A percentile compares a stretch with the other conserved stretches of the same genome.
phyloP scores from a whole-genome alignment of 2,113 vertebrate genomes.

The Carassius gibelio region DNA sequence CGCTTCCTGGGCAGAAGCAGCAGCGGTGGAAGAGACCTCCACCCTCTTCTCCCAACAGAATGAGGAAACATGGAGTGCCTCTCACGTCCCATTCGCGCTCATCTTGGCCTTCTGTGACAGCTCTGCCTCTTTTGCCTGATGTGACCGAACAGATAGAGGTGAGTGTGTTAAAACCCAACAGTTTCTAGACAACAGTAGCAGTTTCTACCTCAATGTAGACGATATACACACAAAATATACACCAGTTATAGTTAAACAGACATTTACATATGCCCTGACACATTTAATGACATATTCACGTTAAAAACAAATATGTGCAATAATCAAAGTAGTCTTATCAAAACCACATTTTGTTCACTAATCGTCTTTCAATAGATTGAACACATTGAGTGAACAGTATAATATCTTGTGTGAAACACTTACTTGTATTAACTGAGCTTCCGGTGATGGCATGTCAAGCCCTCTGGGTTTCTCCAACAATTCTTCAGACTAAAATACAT shows the following conservation, averaged over 20 bases:
- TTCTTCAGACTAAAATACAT: slow-evolving; percentile 50
- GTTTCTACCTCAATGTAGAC: neutral
- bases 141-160: neutral
- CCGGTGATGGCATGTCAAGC: slow-evolving; percentile 53
- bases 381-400: neutral
- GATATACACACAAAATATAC: neutral
- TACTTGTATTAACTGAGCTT: slow-evolving; percentile 63
- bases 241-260: neutral
- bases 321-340: too few species aligned
- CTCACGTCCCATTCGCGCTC: slow-evolving; percentile 75
- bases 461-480: slow-evolving; percentile 52
- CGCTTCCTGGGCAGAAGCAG: neutral
- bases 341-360: too few species aligned
- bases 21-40: neutral
- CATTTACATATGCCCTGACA: too few species aligned
- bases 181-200: too few species aligned
- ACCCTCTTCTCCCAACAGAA: slow-evolving; percentile 21
- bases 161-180: too few species aligned
- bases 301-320: neutral
- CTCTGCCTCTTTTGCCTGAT: slow-evolving; percentile 75
- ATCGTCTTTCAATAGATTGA: neutral
- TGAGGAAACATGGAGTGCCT: slow-evolving; percentile 5
- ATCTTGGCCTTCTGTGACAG: slow-evolving; percentile 76
- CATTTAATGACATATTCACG: too few species aligned
- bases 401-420: slow-evolving; percentile 20